phyloP scores from a whole-genome alignment of 2,888 invertebrate species.

The Frankliniella fusca region DNA sequence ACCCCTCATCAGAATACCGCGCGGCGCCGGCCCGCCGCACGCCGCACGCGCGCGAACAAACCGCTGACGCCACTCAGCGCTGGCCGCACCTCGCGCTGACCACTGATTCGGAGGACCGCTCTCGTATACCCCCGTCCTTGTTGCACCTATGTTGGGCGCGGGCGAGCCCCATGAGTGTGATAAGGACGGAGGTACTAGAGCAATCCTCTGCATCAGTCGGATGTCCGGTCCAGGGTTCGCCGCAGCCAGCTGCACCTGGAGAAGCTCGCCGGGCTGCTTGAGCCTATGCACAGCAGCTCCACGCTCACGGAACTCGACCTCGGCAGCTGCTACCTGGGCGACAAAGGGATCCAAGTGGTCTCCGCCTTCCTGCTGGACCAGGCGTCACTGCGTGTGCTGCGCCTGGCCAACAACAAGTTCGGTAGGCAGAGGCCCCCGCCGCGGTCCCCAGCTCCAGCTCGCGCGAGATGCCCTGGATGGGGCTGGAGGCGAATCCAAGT shows the following conservation, averaged over 20 bases:
- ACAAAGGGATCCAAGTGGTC: constrained; percentile 2
- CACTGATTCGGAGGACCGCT: too few species aligned
- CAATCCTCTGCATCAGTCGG: too few species aligned
- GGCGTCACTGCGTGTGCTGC: neutral
- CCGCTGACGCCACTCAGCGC: neutral
- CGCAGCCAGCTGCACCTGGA: constrained; percentile 18
- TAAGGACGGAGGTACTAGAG: too few species aligned
- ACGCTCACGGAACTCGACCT: constrained; percentile 6
- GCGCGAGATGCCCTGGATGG: too few species aligned
- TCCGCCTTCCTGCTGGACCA: constrained; percentile 15
- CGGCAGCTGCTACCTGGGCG: neutral
- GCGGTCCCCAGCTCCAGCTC: too few species aligned
- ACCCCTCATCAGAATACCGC: neutral
- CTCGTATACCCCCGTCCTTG: too few species aligned
- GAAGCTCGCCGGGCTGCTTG: constrained; percentile 8
- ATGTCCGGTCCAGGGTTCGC: neutral
- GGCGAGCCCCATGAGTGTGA: too few species aligned
- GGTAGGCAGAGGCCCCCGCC: neutral
- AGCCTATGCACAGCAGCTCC: neutral
- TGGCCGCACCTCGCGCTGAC: neutral
- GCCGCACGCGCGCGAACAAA: too few species aligned
- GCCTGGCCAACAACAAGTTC: constrained; percentile 9
- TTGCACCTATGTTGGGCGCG: too few species aligned
- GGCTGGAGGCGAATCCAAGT: too few species aligned
- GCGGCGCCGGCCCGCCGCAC: too few species aligned